These are phyloP conservation scores for Miniopterus natalensis DNA, from an alignment of 2,113 vertebrate species.

Conservation along the genomic window DNA sequence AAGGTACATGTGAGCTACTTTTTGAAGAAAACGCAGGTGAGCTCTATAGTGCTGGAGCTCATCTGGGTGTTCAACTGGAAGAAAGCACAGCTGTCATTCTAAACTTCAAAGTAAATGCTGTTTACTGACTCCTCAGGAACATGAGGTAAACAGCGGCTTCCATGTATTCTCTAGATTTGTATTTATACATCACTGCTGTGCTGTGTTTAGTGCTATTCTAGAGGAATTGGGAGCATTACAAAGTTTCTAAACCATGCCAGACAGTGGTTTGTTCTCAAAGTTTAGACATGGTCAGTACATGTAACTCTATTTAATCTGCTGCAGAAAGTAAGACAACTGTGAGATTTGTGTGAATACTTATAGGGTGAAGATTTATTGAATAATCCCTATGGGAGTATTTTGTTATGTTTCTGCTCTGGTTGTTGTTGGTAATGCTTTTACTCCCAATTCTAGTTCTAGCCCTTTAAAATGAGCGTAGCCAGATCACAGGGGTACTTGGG, in stretches of 20 bases:
- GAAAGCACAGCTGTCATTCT: not conserved
- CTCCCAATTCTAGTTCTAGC: not conserved
- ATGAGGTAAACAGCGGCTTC: not conserved
- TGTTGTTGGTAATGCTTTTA: not conserved
- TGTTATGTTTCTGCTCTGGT: not conserved
- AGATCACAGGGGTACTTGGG: not conserved
- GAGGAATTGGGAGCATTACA: not conserved
- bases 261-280: not conserved
- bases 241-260: not conserved
- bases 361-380: not conserved
- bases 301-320: not conserved
- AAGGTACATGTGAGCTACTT: not conserved
- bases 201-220: not conserved
- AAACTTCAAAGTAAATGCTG: not conserved
- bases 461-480: not conserved
- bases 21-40: not conserved
- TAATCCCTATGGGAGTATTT: not conserved
- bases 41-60: not conserved
- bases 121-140: not conserved
- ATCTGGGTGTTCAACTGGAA: not conserved
- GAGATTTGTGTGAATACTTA: not conserved
- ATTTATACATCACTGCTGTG: not conserved
- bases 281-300: not conserved
- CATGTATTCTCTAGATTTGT: not conserved
- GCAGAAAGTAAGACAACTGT: not conserved